phyloP scores from a whole-genome alignment of 2,888 invertebrate species.

The Latheticus oryzae region DNA sequence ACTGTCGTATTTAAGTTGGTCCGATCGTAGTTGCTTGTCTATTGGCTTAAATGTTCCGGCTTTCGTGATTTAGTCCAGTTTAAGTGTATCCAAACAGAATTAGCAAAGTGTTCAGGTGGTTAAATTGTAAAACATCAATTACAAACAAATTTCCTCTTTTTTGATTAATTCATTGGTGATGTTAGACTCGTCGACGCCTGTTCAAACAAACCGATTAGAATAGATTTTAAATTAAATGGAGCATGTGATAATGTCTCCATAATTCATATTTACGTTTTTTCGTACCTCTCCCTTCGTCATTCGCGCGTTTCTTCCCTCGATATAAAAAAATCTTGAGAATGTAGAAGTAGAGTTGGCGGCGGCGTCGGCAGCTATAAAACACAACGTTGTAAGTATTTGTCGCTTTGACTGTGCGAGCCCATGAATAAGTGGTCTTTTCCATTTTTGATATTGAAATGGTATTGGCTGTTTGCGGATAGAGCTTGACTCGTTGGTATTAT shows the following conservation, averaged over 20 bases:
- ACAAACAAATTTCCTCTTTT: conserved; percentile 4
- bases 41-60: conserved; percentile 58
- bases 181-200: conserved; percentile 32
- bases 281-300: conserved; percentile 31
- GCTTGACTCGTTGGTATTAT: conserved; percentile 56
- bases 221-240: conserved; percentile 65
- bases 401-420: conserved; percentile 24
- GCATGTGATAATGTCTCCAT: conserved; percentile 65
- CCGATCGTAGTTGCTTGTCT: conserved; percentile 53
- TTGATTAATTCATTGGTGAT: conserved; percentile 20
- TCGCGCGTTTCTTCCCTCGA: conserved; percentile 31
- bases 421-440: conserved; percentile 54
- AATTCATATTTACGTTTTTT: conserved; percentile 65
- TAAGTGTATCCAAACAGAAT: conserved; percentile 55
- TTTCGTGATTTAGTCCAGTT: conserved; percentile 47
- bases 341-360: too few species aligned
- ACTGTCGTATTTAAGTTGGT: conserved; percentile 49
- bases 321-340: conserved; percentile 39
- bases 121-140: too few species aligned
- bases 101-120: conserved; percentile 56
- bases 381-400: conserved; percentile 44
- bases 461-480: conserved; percentile 37
- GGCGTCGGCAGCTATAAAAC: conserved; percentile 42
- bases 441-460: conserved; percentile 56
- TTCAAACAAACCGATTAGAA: conserved; percentile 59